Percentiles rank a stretch among this genome's conserved stretches.
Conservation (phyloP, 2,888 invertebrate genomes). For the Noctua fimbriata region DNA sequence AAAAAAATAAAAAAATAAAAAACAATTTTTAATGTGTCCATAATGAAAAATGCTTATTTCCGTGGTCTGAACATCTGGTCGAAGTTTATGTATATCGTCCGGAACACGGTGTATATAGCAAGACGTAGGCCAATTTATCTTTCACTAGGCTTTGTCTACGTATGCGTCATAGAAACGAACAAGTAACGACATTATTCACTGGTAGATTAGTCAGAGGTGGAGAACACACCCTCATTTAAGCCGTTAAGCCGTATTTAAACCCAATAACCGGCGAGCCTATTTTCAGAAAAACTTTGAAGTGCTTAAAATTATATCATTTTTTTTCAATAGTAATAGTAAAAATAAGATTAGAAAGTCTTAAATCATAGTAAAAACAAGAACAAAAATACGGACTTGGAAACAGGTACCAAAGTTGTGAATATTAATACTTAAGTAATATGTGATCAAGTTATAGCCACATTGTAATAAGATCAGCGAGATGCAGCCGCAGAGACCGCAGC, state of each 20-base stretch:
- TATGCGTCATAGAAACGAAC: not conserved
- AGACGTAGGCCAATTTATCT: not conserved
- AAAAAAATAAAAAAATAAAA: too few species aligned
- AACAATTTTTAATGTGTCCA: too few species aligned
- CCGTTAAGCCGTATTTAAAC: not conserved
- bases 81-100: too few species aligned
- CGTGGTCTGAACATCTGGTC: too few species aligned
- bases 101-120: not conserved
- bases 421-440: constrained; percentile 18
- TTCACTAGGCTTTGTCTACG: not conserved
- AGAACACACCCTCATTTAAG: not conserved
- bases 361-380: constrained; percentile 12
- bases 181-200: not conserved
- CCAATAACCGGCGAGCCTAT: not conserved
- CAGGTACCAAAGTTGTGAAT: constrained; percentile 38
- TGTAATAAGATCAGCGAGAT: constrained; percentile 52
- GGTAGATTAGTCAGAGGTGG: not conserved
- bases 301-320: not conserved
- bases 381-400: constrained; percentile 2
- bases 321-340: not conserved
- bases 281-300: not conserved
- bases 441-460: constrained; percentile 18
- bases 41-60: too few species aligned
- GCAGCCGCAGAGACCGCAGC: constrained; percentile 59
- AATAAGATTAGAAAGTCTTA: not conserved